Evolutionary conservation across 1,140 invertebrate genomes (phyloP), one percentile per base, ranked within the genome.

Genomic region (Acromyrmex echinatior): DNA sequence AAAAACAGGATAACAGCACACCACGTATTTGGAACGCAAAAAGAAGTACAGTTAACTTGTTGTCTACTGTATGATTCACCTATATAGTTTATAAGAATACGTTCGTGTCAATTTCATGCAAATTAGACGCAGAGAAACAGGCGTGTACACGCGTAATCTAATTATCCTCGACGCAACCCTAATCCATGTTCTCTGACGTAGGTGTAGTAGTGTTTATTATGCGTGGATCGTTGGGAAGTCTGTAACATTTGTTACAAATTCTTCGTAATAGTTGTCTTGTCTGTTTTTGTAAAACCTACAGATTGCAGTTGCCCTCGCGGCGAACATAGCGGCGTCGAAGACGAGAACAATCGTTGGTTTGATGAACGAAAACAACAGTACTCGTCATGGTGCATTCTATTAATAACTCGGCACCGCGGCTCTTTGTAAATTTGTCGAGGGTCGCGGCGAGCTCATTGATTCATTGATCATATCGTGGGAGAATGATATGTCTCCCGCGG

Each of bases 381-480:
- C 49, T 70, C 45, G 21, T 62, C 35, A 31, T 31, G 25, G 18
- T 21, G n/a, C 31, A 39, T 70, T 62, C 63, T 89, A 70, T 89
- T 87, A 78, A 82, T 87, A 77, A 16, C 53, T 60, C 31, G n/a
- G 5, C 49, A 28, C 28, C 14, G 62, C 56, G 51, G 71, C 86
- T 77, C 56, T 76, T 89, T 45, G 51, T 89, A 77, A 45, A 90
- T 58, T 56, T 74, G 56, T 68, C 28, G 51, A 49, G 39, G 66
- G 65, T 85, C 80, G 63, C 49, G 58, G 58, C 39, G 35, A 87
- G 31, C 70, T 82, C n/a, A 45, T 60, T 68, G 68, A 18, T 76
- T 87, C 53, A 76, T 87, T 87, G 51, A 58, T 28, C 53, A 76
- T 63, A 76, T 84, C 71, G 28, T 76, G 58, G 56, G 39, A 81